These are phyloP conservation scores for Acomys russatus DNA, from an alignment of 2,797 vertebrate genomes.

Conservation along the genomic window DNA sequence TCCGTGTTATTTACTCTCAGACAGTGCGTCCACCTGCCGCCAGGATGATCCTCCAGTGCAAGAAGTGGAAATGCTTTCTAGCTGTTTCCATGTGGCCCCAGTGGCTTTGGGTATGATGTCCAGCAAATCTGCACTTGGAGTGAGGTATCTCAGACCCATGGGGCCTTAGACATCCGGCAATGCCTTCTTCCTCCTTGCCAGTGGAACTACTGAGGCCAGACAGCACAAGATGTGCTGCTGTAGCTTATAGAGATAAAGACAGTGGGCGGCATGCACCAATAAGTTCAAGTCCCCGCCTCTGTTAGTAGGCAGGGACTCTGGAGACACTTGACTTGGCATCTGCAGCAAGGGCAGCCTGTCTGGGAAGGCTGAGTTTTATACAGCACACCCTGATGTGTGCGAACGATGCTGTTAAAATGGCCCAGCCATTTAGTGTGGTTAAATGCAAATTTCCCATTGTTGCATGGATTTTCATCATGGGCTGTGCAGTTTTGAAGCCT, in stretches of 20 bases:
- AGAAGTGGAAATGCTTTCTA: not conserved
- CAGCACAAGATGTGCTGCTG: not conserved
- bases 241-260: not conserved
- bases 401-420: conserved; percentile 47
- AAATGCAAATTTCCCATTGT: conserved; percentile 48
- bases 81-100: not conserved
- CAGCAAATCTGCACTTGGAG: not conserved
- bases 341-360: conserved; percentile 23
- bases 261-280: rapidly evolving
- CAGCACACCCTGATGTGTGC: not conserved
- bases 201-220: not conserved
- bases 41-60: not conserved
- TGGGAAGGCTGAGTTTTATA: conserved; percentile 21
- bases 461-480: not conserved
- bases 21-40: not conserved
- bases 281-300: not conserved
- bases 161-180: not conserved
- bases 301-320: not conserved
- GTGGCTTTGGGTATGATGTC: not conserved
- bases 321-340: not conserved
- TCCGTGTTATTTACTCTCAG: not conserved
- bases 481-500: not conserved
- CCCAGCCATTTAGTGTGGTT: not conserved
- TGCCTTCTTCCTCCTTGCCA: not conserved
- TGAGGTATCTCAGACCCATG: not conserved